Conservation (phyloP, 2,888 invertebrate genomes). For the Drosophila stalkeri region DNA sequence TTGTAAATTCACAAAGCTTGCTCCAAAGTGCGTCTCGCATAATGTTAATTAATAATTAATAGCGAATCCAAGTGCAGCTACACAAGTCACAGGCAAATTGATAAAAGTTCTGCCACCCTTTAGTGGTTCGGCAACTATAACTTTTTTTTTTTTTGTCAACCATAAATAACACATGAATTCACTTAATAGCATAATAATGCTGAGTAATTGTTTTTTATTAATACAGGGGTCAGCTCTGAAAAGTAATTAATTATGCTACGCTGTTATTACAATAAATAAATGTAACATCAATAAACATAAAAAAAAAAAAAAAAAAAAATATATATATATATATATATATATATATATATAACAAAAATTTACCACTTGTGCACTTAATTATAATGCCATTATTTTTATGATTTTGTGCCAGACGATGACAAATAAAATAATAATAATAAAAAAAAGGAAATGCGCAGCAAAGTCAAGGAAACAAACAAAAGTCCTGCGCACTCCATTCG, state of each 20-base stretch:
- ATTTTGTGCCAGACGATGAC: slow-evolving; percentile 25
- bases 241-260: slow-evolving; percentile 56
- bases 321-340: too few species aligned
- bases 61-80: neutral
- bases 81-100: neutral
- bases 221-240: slow-evolving; percentile 8
- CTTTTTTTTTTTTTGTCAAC: slow-evolving; percentile 1
- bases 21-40: neutral
- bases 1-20: neutral
- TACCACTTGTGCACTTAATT: slow-evolving; percentile 48
- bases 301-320: neutral
- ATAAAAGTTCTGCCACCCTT: neutral
- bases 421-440: slow-evolving; percentile 4
- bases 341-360: neutral
- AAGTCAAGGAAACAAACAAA: slow-evolving; percentile 21
- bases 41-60: slow-evolving; percentile 6
- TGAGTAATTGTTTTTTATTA: slow-evolving; percentile 37
- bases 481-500: slow-evolving; percentile 25
- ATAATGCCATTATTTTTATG: slow-evolving; percentile 54
- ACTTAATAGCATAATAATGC: slow-evolving; percentile 18
- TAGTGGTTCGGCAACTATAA: neutral
- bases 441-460: neutral
- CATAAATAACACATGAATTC: slow-evolving; percentile 6
- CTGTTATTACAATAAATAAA: slow-evolving; percentile 39
- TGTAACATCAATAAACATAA: slow-evolving; percentile 21